Evolutionary conservation across 2,797 vertebrate species (phyloP), one percentile per base, ranked within the genome.

Genomic region (Perodicticus potto): DNA sequence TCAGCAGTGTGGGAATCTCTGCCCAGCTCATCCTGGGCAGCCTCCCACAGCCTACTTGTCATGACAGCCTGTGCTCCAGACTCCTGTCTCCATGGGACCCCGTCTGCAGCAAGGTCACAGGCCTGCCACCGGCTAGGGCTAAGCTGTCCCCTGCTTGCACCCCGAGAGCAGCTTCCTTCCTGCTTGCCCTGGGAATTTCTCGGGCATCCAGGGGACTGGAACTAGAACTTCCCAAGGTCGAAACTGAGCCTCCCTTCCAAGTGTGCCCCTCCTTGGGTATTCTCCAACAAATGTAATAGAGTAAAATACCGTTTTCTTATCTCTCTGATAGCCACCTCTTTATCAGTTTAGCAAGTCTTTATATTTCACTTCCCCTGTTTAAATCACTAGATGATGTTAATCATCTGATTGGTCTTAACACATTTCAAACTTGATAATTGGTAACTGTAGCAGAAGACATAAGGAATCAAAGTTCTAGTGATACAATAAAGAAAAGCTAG

Each of bases 311-410:
- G 19, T 72, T 72, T 94, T 76, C 84, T 65, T 69, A 25, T 1
- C 57, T 43, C 57, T 84, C 57, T 81, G 23, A 57, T 1, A 82
- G 43, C 49, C 59, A 43, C 7, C 83, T 29, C 86, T 92, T 65
- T 23, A 77, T 34, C n/a, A 92, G 57, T n/a, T 88, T 22, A 61
- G 45, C 34, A 65, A 57, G 65, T 86, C 57, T 57, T 94, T 72
- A 29, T 77, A 78, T 72, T 89, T 90, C 23, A 72, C 63, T 86
- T 88, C 49, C 5, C 32, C 84, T 29, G 7, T 88, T 82, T 92
- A 95, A 94, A 77, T 93, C 92, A 77, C 45, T 25, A 17, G 70
- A 74, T 74, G 82, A 25, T 91, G 67, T 81, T 92, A 82, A 74
- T 53, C 74, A 83, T 27, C 65, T 89, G 37, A 73, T 11, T 81